phyloP scores from a whole-genome alignment of 1,140 invertebrate species.

The Luehdorfia chinensis region DNA sequence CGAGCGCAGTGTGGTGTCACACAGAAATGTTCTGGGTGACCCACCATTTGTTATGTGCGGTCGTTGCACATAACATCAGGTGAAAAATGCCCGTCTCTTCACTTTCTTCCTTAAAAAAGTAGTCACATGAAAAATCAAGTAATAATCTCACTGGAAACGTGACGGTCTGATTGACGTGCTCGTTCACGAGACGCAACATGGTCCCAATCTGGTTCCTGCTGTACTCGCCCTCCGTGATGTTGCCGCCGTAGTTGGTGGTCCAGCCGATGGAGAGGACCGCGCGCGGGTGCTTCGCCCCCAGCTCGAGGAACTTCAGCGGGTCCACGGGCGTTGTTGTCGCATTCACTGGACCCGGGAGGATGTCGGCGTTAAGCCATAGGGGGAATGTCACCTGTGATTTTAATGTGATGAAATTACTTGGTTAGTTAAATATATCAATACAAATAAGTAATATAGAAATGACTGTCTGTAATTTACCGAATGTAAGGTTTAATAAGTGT shows the following conservation, averaged over 20 bases:
- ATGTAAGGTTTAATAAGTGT: too few species aligned
- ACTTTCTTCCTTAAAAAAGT: too few species aligned
- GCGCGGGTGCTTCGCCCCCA: constrained; percentile 79
- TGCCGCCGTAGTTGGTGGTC: constrained; percentile 84
- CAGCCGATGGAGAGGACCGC: constrained; percentile 90
- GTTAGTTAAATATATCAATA: too few species aligned
- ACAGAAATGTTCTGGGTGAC: too few species aligned
- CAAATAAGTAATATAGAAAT: too few species aligned
- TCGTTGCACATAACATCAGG: too few species aligned
- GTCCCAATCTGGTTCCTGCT: constrained; percentile 81
- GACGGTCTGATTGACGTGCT: constrained; percentile 80
- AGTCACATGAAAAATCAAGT: too few species aligned
- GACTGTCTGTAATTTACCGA: not conserved
- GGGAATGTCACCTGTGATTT: constrained; percentile 86
- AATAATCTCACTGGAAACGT: constrained; percentile 89
- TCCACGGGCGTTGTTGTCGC: constrained; percentile 80
- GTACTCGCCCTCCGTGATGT: constrained; percentile 80
- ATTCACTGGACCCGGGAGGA: constrained; percentile 87
- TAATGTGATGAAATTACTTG: too few species aligned
- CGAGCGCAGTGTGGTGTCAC: too few species aligned
- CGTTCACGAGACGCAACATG: constrained; percentile 83
- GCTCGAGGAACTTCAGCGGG: constrained; percentile 79
- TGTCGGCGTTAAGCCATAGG: constrained; percentile 94
- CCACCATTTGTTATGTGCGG: too few species aligned
- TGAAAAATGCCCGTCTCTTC: too few species aligned